Evolutionary conservation across 2,888 invertebrate species (phyloP).

Genomic region (Heliconius aoede): DNA sequence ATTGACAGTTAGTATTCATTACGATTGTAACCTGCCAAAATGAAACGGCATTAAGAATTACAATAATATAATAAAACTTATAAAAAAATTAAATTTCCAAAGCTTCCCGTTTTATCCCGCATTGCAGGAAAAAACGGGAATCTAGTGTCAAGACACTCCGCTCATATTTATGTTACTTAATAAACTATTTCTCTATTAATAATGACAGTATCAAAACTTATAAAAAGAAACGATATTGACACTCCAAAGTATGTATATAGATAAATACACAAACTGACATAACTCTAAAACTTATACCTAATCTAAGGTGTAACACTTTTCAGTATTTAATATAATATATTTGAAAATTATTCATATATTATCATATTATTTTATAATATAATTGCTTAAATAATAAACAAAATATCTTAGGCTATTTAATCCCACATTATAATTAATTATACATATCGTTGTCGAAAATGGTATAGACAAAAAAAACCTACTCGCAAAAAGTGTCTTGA

Average conservation of each 20-base stretch:
- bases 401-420: background rate
- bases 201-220: no score
- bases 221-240: no score
- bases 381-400: background rate
- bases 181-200: no score
- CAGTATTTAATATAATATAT: background rate
- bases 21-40: background rate
- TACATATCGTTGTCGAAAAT: background rate
- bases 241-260: no score
- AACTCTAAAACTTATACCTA: no score
- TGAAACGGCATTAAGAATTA: background rate
- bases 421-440: background rate
- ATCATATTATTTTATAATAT: background rate
- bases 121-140: no score
- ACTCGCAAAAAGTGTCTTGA: background rate
- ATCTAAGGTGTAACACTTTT: no score
- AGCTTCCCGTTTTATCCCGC: no score
- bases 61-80: background rate
- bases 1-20: background rate
- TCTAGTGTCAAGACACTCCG: no score
- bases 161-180: no score
- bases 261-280: no score
- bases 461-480: background rate
- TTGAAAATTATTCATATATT: background rate
- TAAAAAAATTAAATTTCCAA: no score